Base-by-base conservation (phyloP, 2,113 vertebrate species). In the Poeciliopsis turrubarensis region DNA sequence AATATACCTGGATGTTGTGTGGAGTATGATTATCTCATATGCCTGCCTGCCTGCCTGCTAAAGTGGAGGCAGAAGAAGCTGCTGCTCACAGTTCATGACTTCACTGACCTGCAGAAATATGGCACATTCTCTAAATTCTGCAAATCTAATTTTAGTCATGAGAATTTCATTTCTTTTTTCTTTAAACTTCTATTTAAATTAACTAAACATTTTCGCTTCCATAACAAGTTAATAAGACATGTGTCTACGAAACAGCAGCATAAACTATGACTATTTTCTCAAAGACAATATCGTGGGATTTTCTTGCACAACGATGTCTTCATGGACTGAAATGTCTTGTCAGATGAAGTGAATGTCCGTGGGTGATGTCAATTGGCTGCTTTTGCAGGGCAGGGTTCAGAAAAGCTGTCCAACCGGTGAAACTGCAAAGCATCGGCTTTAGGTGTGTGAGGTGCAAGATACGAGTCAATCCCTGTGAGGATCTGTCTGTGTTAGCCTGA, bases 401-500 rank as follows among this genome's bases (percentile, higher is more conserved):
- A 63, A 88, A 47, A 92, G 94, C 84, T 12, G 92, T 89, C 83
- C 61, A 93, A 95, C 94, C 93, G 89, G 94, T 94, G 90, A 65
- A 73, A 89, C 94, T 75, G 78, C 92, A 91, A 91, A 81, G 80
- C 90, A 84, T 51, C 51, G 82, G 73, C 61, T 72, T 30, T 78
- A 74, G 86, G 91, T 91, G 91, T 92, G 91, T 87, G 82, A 91
- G 78, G 77, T 76, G 69, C n/a, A 70, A 29, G 70, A 3, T 13
- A 60, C 47, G 66, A 71, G 63, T 69, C 66, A 81, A 60, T 74
- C 17, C 65, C 47, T 51, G 66, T 77, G 37, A 68, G 65, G 65
- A 69, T 85, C 72, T 60, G 71, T 81, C 54, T 41, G 68, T 65
- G 67, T 51, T 54, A 39, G 65, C 27, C 72, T 84, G 37, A 10